Evolutionary conservation across 2,113 vertebrate genomes (phyloP).

Genomic region (Eulemur macaco): DNA sequence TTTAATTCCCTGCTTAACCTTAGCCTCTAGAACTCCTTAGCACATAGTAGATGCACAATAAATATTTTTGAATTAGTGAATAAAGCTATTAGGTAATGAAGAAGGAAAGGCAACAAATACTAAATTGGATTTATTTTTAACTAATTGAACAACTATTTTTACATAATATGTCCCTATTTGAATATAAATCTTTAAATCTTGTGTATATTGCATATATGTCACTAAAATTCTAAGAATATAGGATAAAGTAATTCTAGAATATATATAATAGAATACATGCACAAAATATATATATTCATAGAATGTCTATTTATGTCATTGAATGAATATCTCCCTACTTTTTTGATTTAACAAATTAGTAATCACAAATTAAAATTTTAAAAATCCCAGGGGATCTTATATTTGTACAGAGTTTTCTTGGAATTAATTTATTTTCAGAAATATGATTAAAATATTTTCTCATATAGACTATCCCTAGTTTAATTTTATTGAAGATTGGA

Average conservation of each 20-base stretch:
- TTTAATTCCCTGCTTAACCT: neutral
- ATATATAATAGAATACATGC: neutral
- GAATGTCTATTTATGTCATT: neutral
- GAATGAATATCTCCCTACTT: neutral
- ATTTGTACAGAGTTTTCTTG: conserved; percentile 75
- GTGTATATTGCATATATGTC: neutral
- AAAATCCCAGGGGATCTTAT: conserved; percentile 53
- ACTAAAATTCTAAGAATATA: neutral
- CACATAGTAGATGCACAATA: neutral
- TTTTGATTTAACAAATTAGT: neutral
- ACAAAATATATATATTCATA: neutral
- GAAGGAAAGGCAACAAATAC: neutral
- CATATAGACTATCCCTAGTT: conserved; percentile 69
- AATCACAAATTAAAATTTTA: conserved; percentile 60
- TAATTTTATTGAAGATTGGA: conserved; percentile 73
- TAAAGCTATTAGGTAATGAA: neutral
- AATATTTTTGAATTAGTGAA: neutral
- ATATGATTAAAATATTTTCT: conserved; percentile 80
- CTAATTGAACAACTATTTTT: conserved; percentile 30
- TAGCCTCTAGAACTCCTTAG: neutral
- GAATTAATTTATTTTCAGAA: conserved; percentile 81
- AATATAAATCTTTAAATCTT: conserved; percentile 14
- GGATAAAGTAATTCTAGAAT: conserved; percentile 1
- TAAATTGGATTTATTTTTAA: neutral
- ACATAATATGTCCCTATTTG: neutral